These are phyloP conservation scores for Corythornis cristatus DNA, from an alignment of 2,113 vertebrate species.

Conservation along the genomic window DNA sequence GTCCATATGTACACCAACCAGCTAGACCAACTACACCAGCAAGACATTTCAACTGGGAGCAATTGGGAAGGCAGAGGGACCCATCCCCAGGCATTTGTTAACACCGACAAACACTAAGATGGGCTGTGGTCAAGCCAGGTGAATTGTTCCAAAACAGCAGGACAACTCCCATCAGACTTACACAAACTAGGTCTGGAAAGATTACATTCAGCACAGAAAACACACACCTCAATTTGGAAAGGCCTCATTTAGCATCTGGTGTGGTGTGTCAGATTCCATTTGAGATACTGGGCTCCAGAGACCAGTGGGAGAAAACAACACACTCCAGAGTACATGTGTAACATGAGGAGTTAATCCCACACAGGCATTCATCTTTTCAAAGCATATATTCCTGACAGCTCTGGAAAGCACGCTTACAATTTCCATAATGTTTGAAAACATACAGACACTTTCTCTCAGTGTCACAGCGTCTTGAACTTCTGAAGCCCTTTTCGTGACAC, in stretches of 20 bases:
- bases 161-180: slow-evolving; percentile 30
- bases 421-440: slow-evolving; percentile 73
- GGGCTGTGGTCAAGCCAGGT: slow-evolving; percentile 20
- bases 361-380: slow-evolving; percentile 66
- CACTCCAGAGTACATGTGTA: slow-evolving; percentile 61
- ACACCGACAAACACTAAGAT: background rate
- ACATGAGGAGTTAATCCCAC: slow-evolving; percentile 73
- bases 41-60: background rate
- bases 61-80: background rate
- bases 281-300: slow-evolving; percentile 61
- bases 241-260: slow-evolving; percentile 48
- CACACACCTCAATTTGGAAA: slow-evolving; percentile 61
- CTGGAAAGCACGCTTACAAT: slow-evolving; percentile 47
- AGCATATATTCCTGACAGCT: slow-evolving; percentile 55
- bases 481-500: slow-evolving; percentile 64
- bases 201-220: slow-evolving; percentile 8
- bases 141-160: slow-evolving; percentile 38
- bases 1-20: slow-evolving; percentile 49
- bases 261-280: slow-evolving; percentile 52
- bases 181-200: slow-evolving; percentile 26
- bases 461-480: slow-evolving; percentile 61
- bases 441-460: slow-evolving; percentile 58
- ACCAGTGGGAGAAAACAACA: slow-evolving; percentile 52
- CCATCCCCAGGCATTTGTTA: background rate
- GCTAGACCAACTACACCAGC: background rate